phyloP scores from a whole-genome alignment of 2,797 vertebrate species.

The Anomalospiza imberbis region DNA sequence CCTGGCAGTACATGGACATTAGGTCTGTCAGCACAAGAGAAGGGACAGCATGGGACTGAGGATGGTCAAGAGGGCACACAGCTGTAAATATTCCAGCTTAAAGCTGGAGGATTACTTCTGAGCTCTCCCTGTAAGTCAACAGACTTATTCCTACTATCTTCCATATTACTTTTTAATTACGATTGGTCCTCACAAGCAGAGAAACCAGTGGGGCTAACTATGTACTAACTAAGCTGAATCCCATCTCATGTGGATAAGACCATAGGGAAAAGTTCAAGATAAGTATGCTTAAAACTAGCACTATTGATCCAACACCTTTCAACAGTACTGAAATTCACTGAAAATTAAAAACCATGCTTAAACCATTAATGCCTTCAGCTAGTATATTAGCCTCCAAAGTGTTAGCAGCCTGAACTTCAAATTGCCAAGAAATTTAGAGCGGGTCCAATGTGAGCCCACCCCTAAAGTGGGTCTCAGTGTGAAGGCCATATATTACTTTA shows the following conservation, averaged over 20 bases:
- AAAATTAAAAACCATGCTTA: not conserved
- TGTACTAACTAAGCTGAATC: not conserved
- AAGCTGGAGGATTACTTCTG: not conserved
- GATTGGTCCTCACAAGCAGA: not conserved
- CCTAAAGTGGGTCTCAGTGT: not conserved
- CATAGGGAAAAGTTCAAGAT: not conserved
- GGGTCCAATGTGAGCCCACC: not conserved
- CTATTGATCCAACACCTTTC: conserved; percentile 7
- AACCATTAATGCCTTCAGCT: not conserved
- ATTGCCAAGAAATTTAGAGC: not conserved
- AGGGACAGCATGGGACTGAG: not conserved
- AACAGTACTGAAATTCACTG: not conserved
- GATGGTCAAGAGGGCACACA: not conserved
- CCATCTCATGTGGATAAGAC: not conserved
- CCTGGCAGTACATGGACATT: not conserved
- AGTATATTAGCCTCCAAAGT: not conserved
- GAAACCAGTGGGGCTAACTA: not conserved
- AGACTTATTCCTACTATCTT: not conserved
- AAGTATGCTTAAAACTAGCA: not conserved
- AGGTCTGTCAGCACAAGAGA: not conserved
- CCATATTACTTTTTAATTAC: not conserved
- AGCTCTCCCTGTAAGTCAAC: not conserved
- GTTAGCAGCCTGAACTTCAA: not conserved
- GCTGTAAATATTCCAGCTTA: not conserved
- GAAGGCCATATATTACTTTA: not conserved